These are phyloP conservation scores for Anaspis maculata DNA, from an alignment of 2,888 invertebrate genomes.

Conservation along the genomic window DNA sequence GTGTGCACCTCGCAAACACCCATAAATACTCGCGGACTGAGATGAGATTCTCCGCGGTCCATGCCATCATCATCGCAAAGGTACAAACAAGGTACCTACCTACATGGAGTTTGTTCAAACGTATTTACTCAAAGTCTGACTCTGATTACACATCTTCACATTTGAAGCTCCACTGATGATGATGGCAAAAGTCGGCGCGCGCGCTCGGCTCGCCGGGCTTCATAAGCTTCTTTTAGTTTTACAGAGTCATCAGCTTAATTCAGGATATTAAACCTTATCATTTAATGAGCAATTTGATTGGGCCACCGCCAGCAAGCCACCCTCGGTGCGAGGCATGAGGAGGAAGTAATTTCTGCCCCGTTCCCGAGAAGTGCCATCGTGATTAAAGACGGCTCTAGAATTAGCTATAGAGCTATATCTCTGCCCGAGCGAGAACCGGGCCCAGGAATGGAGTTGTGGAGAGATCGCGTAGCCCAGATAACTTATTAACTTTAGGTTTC, in stretches of 20 bases:
- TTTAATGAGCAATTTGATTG: constrained; percentile 39
- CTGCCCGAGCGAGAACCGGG: constrained; percentile 9
- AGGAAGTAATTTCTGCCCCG: constrained; percentile 26
- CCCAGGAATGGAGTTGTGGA: constrained; percentile 12
- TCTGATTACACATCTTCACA: too few species aligned
- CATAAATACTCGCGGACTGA: too few species aligned
- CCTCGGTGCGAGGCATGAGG: constrained; percentile 20
- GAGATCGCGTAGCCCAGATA: constrained; percentile 13
- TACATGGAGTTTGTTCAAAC: too few species aligned
- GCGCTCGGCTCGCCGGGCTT: constrained; percentile 21
- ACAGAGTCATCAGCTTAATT: constrained; percentile 31
- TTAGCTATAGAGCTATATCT: constrained; percentile 14
- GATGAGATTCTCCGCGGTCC: too few species aligned
- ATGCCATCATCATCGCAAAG: too few species aligned
- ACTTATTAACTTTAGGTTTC: constrained; percentile 9
- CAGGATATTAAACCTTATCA: constrained; percentile 38
- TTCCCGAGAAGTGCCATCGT: constrained; percentile 22
- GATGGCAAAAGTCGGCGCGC: too few species aligned
- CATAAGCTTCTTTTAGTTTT: constrained; percentile 35
- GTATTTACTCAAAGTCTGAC: too few species aligned
- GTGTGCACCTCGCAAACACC: too few species aligned
- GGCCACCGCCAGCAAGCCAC: too few species aligned
- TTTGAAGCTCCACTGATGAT: too few species aligned
- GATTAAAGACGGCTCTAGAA: constrained; percentile 21
- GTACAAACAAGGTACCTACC: too few species aligned